Evolutionary conservation across 53 echinoderm and acorn worm species (phyloP).

Genomic region (Apostichopus leukothele): DNA sequence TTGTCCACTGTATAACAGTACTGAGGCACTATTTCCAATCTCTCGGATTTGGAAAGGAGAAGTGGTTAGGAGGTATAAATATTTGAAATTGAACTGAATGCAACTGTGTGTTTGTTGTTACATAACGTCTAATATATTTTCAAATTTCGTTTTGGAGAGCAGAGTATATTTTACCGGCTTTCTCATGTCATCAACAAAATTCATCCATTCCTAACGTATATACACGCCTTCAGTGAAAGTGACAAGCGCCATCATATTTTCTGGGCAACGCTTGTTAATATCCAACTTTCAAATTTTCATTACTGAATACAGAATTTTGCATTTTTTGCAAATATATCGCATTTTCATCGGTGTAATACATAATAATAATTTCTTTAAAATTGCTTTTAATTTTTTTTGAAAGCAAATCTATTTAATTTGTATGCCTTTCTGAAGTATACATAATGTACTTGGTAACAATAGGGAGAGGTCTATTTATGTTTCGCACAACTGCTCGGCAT

Average conservation of each 20-base stretch:
- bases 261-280: background rate
- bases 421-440: background rate
- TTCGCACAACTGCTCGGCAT: conserved; percentile 49
- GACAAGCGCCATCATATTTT: conserved; percentile 3
- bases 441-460: conserved; percentile 42
- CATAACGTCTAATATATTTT: too few relatives aligned
- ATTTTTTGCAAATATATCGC: too few relatives aligned
- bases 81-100: too few relatives aligned
- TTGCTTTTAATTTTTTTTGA: background rate
- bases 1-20: too few relatives aligned
- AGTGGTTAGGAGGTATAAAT: too few relatives aligned
- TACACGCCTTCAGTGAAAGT: background rate
- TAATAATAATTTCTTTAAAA: background rate
- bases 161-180: too few relatives aligned
- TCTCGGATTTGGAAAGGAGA: too few relatives aligned
- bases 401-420: background rate
- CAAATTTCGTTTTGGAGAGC: too few relatives aligned
- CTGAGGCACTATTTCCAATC: too few relatives aligned
- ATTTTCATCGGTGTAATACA: background rate
- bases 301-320: background rate
- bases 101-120: too few relatives aligned
- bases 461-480: conserved; percentile 52
- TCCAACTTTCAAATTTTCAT: background rate
- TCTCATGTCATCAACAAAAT: too few relatives aligned
- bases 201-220: too few relatives aligned